Evolutionary conservation across 2,797 vertebrate species (phyloP).

Genomic region (Acrossocheilus fasciatus): DNA sequence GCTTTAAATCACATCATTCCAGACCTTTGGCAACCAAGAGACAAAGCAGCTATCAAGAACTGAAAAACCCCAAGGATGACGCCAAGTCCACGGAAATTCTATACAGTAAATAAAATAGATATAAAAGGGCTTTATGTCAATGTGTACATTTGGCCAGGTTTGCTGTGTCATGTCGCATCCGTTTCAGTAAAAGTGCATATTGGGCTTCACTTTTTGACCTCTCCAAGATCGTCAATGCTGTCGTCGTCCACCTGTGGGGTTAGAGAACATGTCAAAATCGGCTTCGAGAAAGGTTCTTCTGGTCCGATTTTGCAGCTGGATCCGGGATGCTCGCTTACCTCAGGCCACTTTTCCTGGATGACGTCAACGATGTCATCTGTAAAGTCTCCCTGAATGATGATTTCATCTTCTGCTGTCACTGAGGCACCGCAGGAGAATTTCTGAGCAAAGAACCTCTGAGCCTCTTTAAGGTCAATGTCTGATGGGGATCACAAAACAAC

Average conservation of each 20-base stretch:
- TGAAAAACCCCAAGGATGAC: conserved; percentile 76
- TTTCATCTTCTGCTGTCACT: conserved; percentile 96
- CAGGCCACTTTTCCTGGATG: conserved; percentile 99
- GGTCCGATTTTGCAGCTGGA: background rate
- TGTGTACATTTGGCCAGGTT: conserved; percentile 84
- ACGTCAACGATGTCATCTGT: conserved; percentile 98
- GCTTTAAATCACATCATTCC: conserved; percentile 82
- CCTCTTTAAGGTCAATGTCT: conserved; percentile 99
- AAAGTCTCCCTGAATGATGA: conserved; percentile 99
- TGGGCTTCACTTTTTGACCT: conserved; percentile 96
- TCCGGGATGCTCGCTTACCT: conserved; percentile 77
- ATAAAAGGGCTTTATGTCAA: conserved; percentile 83
- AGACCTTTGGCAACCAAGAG: conserved; percentile 92
- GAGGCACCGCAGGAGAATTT: conserved; percentile 99
- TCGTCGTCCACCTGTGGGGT: conserved; percentile 92
- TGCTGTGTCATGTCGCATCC: conserved; percentile 76
- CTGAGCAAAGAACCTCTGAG: conserved; percentile 99
- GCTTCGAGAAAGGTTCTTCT: background rate
- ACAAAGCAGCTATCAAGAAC: conserved; percentile 89
- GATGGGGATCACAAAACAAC: conserved; percentile 36
- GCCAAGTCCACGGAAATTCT: conserved; percentile 82
- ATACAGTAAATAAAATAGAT: conserved; percentile 88
- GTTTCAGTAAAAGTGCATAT: conserved; percentile 82
- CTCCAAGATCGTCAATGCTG: conserved; percentile 97
- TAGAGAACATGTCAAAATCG: background rate